These are phyloP conservation scores for Pseudocheirus occidentalis DNA, from an alignment of 2,797 vertebrate genomes.

Conservation along the genomic window DNA sequence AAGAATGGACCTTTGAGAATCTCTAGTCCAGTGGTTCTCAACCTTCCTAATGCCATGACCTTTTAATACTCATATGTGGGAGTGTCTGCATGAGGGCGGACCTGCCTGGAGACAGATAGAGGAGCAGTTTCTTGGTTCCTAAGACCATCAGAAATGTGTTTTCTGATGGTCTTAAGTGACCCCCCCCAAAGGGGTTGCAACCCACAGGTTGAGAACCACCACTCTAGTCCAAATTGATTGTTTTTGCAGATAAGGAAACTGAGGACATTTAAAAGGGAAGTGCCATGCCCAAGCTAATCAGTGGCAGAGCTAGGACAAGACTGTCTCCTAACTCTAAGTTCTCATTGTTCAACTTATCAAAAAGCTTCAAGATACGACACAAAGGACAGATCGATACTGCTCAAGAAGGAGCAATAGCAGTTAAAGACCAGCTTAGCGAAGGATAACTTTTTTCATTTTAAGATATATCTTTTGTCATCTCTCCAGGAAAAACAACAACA, in stretches of 20 bases:
- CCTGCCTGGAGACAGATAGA: too few relatives aligned
- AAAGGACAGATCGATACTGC: not conserved
- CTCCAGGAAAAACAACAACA: not conserved
- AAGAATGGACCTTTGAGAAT: not conserved
- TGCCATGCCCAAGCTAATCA: not conserved
- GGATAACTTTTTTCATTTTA: not conserved
- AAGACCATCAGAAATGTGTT: too few relatives aligned
- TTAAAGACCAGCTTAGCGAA: not conserved
- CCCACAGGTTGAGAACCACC: not conserved
- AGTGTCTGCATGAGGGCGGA: too few relatives aligned
- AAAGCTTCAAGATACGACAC: conserved; percentile 50
- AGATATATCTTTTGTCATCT: not conserved
- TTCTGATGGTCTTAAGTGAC: too few relatives aligned
- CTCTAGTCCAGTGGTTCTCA: not conserved
- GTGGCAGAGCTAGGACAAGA: not conserved
- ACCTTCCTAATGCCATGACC: too few relatives aligned
- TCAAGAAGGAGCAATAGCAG: not conserved
- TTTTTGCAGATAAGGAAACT: not conserved
- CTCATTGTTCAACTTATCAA: not conserved
- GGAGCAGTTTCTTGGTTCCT: too few relatives aligned
- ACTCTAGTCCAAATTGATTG: not conserved
- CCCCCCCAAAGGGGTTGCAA: too few relatives aligned
- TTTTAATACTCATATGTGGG: too few relatives aligned
- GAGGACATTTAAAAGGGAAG: not conserved
- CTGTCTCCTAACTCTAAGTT: not conserved